Evolutionary conservation across 1,140 invertebrate genomes (phyloP).

Genomic region (Ips typographus): DNA sequence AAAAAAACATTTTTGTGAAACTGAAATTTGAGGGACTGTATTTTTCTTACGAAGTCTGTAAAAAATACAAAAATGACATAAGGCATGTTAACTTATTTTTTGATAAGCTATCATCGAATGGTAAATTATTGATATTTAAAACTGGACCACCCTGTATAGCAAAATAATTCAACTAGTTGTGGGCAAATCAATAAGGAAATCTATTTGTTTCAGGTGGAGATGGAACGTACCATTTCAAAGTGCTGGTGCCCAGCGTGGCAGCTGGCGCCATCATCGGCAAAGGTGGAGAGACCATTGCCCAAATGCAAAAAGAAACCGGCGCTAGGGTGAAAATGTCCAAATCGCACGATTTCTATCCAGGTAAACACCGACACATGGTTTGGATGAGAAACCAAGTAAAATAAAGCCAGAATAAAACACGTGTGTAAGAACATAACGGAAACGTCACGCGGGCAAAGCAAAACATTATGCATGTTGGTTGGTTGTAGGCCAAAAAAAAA

Average conservation of each 20-base stretch:
- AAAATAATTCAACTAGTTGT: no score
- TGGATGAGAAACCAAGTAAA: neutral
- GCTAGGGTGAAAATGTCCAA: conserved; percentile 98
- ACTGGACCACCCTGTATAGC: no score
- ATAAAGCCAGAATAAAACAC: neutral
- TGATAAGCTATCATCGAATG: no score
- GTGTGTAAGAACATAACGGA: neutral
- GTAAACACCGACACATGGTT: conserved; percentile 59
- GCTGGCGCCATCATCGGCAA: conserved; percentile 97
- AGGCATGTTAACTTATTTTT: no score
- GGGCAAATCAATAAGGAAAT: neutral
- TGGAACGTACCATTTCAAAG: conserved; percentile 90
- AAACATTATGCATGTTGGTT: neutral
- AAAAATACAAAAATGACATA: no score
- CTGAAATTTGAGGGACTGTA: no score
- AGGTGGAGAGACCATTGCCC: conserved; percentile 95
- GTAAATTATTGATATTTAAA: no score
- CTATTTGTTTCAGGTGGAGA: conserved; percentile 55
- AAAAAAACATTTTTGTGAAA: no score
- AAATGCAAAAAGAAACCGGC: conserved; percentile 93
- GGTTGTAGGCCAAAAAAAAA: conserved; percentile 11
- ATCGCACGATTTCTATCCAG: conserved; percentile 96
- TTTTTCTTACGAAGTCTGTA: no score
- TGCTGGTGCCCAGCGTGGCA: conserved; percentile 92
- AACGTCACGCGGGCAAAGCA: neutral